Conservation (phyloP, 2,888 invertebrate species). For the Epsilonema sp. region DNA sequence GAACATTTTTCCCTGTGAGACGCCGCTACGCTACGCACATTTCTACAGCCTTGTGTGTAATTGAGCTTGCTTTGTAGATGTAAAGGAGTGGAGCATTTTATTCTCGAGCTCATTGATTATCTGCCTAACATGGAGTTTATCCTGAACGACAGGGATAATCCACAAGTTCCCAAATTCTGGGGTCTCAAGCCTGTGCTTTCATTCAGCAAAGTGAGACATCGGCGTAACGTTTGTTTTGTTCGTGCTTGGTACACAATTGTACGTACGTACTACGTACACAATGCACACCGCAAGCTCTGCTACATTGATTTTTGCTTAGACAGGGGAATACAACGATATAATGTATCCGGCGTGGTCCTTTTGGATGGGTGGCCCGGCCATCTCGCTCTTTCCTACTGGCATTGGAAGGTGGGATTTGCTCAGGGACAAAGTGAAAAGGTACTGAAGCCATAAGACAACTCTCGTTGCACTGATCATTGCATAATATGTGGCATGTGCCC, state of each 20-base stretch:
- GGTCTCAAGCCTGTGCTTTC: slow-evolving; percentile 60
- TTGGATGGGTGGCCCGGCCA: slow-evolving; percentile 94
- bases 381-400: slow-evolving; percentile 71
- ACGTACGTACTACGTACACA: too few relatives aligned
- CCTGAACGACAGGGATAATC: slow-evolving; percentile 78
- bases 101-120: slow-evolving; percentile 44
- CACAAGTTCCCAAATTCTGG: slow-evolving; percentile 43
- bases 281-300: too few relatives aligned
- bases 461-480: too few relatives aligned
- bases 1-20: background rate
- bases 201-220: slow-evolving; percentile 63
- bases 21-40: too few relatives aligned
- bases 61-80: slow-evolving; percentile 44
- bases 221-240: slow-evolving; percentile 6
- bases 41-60: too few relatives aligned
- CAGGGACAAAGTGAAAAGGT: slow-evolving; percentile 46
- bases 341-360: slow-evolving; percentile 88
- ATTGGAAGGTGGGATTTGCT: slow-evolving; percentile 80
- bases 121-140: slow-evolving; percentile 64
- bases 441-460: too few relatives aligned
- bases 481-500: too few relatives aligned
- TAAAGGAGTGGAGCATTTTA: slow-evolving; percentile 68
- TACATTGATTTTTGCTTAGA: slow-evolving; percentile 38
- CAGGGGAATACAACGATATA: slow-evolving; percentile 60
- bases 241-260: too few relatives aligned